phyloP scores from a whole-genome alignment of 2,888 invertebrate genomes.

The Hipparchia semele region DNA sequence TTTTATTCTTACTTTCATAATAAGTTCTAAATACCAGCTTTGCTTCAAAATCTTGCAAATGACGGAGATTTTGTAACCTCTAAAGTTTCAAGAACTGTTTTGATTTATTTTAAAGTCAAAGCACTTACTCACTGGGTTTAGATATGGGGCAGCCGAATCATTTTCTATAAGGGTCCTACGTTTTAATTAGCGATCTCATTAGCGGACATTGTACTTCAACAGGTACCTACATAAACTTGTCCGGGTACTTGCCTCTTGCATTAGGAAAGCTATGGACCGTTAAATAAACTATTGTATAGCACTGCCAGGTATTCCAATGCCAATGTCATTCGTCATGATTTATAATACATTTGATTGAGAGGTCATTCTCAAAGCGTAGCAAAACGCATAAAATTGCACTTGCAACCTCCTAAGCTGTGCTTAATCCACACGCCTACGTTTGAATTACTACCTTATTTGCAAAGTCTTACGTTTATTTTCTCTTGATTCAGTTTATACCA shows the following conservation, averaged over 20 bases:
- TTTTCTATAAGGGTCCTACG: too few species aligned
- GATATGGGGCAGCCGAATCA: too few species aligned
- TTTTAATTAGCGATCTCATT: not conserved
- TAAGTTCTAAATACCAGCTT: too few species aligned
- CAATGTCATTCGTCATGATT: constrained; percentile 39
- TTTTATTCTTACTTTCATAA: too few species aligned
- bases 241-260: not conserved
- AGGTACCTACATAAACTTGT: not conserved
- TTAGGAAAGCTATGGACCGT: constrained; percentile 14
- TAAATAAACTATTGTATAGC: constrained; percentile 29
- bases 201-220: not conserved
- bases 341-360: constrained; percentile 33
- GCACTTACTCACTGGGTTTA: too few species aligned
- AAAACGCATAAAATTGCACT: constrained; percentile 32
- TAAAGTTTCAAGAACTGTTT: too few species aligned
- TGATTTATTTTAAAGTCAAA: too few species aligned
- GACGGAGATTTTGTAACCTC: too few species aligned
- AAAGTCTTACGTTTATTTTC: constrained; percentile 4
- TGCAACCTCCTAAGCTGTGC: constrained; percentile 4
- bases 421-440: not conserved
- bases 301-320: constrained; percentile 28
- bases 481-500: not conserved
- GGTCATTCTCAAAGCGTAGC: constrained; percentile 31
- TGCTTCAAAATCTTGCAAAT: too few species aligned
- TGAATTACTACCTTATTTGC: constrained; percentile 4